These are phyloP conservation scores for Hirundichthys speculiger DNA, from an alignment of 2,113 vertebrate genomes.

Conservation along the genomic window DNA sequence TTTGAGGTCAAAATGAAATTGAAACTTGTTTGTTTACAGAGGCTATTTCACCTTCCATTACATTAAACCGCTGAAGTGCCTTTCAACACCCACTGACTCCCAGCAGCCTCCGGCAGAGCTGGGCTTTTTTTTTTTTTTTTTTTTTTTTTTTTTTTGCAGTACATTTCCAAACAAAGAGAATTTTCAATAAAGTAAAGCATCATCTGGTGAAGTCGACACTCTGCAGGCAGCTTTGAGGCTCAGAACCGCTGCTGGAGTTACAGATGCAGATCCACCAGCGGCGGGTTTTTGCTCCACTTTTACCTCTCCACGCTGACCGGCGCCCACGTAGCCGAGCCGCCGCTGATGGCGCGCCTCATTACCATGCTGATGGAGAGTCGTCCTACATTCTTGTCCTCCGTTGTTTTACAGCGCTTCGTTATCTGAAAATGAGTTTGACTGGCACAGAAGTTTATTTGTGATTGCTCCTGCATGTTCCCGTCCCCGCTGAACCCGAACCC, in stretches of 20 bases:
- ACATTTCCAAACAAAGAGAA: too few species aligned
- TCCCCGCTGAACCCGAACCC: not conserved
- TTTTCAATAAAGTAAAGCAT: conserved; percentile 6
- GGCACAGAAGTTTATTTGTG: too few species aligned
- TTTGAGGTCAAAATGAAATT: too few species aligned
- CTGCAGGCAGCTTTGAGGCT: conserved; percentile 22
- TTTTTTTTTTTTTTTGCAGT: too few species aligned
- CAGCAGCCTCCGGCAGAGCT: too few species aligned
- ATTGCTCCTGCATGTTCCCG: too few species aligned
- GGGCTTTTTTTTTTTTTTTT: too few species aligned
- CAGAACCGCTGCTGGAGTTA: not conserved
- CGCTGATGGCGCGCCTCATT: conserved; percentile 29
- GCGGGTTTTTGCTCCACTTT: conserved; percentile 32
- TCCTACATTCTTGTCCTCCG: not conserved
- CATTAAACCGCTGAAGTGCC: too few species aligned
- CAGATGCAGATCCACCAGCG: conserved; percentile 3
- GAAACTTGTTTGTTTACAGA: too few species aligned
- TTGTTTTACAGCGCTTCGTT: not conserved
- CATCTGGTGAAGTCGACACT: conserved; percentile 8
- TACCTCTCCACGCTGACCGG: conserved; percentile 37
- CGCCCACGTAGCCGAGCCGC: conserved; percentile 9
- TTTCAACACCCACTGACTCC: too few species aligned
- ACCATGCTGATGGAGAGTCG: conserved; percentile 12
- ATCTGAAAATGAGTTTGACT: too few species aligned
- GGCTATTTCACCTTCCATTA: too few species aligned